Evolutionary conservation across 2,888 invertebrate genomes (phyloP).

Genomic region (Nomada fabriciana): DNA sequence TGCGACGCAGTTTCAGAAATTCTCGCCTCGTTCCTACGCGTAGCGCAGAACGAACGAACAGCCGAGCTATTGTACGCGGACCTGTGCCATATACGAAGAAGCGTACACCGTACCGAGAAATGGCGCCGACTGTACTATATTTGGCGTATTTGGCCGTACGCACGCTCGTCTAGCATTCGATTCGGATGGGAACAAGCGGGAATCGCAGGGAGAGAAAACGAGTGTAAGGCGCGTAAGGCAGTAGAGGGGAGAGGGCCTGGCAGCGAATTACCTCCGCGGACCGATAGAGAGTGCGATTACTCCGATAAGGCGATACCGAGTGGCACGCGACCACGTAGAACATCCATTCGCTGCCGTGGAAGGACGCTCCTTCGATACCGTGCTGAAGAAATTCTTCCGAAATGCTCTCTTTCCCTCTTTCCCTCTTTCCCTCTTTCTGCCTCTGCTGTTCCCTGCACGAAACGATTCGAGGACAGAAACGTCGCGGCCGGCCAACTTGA

Average conservation of each 20-base stretch:
- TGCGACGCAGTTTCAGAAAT: no score
- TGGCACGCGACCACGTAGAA: slow-evolving; percentile 74
- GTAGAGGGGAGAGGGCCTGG: background rate
- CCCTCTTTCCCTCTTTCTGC: no score
- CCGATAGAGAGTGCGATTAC: slow-evolving; percentile 67
- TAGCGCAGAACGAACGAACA: background rate
- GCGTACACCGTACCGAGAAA: no score
- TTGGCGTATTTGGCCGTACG: no score
- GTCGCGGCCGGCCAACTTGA: background rate
- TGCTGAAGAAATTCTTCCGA: background rate
- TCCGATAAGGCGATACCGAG: slow-evolving; percentile 71
- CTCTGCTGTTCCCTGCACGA: no score
- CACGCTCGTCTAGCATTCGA: no score
- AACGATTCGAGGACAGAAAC: background rate
- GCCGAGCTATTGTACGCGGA: slow-evolving; percentile 8
- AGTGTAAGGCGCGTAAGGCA: background rate
- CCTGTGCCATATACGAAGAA: background rate
- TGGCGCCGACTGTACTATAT: no score
- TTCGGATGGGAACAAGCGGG: background rate
- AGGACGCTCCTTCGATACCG: background rate
- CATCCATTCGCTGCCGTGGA: slow-evolving; percentile 21
- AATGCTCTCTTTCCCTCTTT: background rate
- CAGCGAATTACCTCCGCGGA: slow-evolving; percentile 31
- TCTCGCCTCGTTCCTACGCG: background rate
- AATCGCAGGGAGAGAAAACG: no score